These are phyloP conservation scores for Myotis vivesi DNA, from an alignment of 2,797 vertebrate genomes.

Conservation along the genomic window DNA sequence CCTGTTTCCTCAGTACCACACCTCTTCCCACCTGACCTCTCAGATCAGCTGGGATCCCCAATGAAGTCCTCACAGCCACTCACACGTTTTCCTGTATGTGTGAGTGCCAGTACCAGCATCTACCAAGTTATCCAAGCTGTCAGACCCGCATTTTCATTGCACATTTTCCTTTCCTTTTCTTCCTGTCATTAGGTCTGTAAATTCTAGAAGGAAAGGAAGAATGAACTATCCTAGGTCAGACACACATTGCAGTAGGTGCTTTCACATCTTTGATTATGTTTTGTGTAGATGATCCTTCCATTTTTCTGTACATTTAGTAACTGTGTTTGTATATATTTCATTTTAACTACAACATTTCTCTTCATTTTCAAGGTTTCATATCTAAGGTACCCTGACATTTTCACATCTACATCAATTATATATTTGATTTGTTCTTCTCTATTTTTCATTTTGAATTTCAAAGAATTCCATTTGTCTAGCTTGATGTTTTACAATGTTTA, in stretches of 20 bases:
- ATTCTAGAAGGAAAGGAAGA: neutral
- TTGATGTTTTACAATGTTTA: neutral
- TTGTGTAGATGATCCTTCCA: neutral
- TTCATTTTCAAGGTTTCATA: neutral
- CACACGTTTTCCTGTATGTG: fast-evolving
- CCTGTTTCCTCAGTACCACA: neutral
- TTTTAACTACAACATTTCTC: neutral
- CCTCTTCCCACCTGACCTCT: neutral
- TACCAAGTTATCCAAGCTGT: neutral
- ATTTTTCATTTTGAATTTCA: neutral
- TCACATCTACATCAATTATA: neutral
- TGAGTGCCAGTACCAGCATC: neutral
- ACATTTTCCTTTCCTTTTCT: neutral
- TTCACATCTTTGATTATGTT: neutral
- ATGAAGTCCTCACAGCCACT: neutral
- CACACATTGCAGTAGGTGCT: neutral
- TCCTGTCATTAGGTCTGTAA: neutral
- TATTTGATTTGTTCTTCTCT: neutral
- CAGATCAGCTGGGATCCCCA: neutral
- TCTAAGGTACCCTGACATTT: neutral
- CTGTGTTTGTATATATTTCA: neutral
- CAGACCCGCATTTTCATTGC: neutral
- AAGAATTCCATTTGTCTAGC: neutral
- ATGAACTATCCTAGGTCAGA: neutral
- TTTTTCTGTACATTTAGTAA: neutral